Evolutionary conservation across 1,140 invertebrate genomes (phyloP).

Genomic region (Drosophila asahinai): DNA sequence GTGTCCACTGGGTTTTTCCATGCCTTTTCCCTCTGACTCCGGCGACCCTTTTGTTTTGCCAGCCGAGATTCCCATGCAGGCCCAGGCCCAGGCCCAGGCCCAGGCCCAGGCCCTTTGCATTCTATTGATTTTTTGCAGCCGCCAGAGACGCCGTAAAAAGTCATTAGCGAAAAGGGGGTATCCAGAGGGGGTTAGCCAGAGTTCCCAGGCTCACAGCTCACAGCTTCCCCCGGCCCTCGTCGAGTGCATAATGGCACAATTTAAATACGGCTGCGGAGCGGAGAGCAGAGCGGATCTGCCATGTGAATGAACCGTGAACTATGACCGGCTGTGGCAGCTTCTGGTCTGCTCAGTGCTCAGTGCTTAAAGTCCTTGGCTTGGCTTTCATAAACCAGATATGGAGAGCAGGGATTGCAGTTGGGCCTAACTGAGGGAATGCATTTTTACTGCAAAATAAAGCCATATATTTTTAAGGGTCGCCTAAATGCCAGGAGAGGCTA

Average conservation of each 20-base stretch:
- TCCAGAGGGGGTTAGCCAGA: conserved; percentile 7
- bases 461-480: neutral
- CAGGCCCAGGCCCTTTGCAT: conserved; percentile 60
- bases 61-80: conserved; percentile 58
- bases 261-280: conserved; percentile 69
- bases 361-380: conserved; percentile 28
- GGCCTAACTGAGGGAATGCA: neutral
- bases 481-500: too few relatives aligned
- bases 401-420: conserved; percentile 3
- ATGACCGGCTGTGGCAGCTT: conserved; percentile 52
- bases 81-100: conserved; percentile 35
- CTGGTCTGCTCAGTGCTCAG: conserved; percentile 15
- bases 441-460: neutral
- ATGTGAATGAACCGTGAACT: conserved; percentile 79
- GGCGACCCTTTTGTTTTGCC: conserved; percentile 62
- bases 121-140: conserved; percentile 73
- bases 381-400: conserved; percentile 14
- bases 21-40: conserved; percentile 2
- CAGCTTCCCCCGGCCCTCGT: conserved; percentile 26
- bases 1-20: conserved; percentile 10
- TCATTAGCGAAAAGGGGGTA: conserved; percentile 68
- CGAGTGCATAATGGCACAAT: conserved; percentile 81
- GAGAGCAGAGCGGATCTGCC: conserved; percentile 37
- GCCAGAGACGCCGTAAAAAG: conserved; percentile 73
- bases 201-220: neutral